These are phyloP conservation scores for Cyclophora albipunctata DNA, from an alignment of 2,888 invertebrate species.

Conservation along the genomic window DNA sequence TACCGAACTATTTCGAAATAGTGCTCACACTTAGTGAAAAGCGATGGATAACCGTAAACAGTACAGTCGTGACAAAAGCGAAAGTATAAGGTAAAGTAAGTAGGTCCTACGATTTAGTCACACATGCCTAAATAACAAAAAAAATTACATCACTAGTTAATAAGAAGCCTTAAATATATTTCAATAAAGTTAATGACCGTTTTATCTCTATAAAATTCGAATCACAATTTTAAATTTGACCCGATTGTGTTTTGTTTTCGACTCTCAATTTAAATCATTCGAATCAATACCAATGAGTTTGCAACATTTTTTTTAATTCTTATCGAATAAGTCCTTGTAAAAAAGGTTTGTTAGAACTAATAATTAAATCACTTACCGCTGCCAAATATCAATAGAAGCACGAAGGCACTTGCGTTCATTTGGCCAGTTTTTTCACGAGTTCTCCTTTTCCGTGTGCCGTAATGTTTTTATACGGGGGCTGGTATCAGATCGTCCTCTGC, in stretches of 20 bases:
- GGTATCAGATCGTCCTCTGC: slow-evolving; percentile 47
- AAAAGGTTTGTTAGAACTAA: neutral
- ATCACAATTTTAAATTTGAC: too few species aligned
- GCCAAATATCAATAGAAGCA: slow-evolving; percentile 20
- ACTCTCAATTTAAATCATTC: too few species aligned
- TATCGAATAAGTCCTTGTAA: too few species aligned
- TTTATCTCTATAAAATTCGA: too few species aligned
- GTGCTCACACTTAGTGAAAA: slow-evolving; percentile 13
- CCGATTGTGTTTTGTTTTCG: too few species aligned
- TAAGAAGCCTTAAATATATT: too few species aligned
- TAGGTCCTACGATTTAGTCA: neutral
- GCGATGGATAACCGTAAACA: slow-evolving; percentile 13
- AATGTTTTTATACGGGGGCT: slow-evolving; percentile 56
- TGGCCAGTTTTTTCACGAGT: slow-evolving; percentile 39
- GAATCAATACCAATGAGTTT: too few species aligned
- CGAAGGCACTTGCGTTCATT: slow-evolving; percentile 41
- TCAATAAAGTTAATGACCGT: too few species aligned
- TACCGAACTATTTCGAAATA: slow-evolving; percentile 13
- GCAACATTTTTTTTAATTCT: too few species aligned
- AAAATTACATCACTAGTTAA: too few species aligned
- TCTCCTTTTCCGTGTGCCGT: slow-evolving; percentile 31
- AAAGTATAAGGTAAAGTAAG: too few species aligned
- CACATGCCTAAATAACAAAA: too few species aligned
- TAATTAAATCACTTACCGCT: slow-evolving; percentile 22
- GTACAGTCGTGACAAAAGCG: slow-evolving; percentile 5